Percentiles rank a stretch among this genome's conserved stretches.
Conservation (phyloP, 2,113 vertebrate species). For the Barbus barbus region DNA sequence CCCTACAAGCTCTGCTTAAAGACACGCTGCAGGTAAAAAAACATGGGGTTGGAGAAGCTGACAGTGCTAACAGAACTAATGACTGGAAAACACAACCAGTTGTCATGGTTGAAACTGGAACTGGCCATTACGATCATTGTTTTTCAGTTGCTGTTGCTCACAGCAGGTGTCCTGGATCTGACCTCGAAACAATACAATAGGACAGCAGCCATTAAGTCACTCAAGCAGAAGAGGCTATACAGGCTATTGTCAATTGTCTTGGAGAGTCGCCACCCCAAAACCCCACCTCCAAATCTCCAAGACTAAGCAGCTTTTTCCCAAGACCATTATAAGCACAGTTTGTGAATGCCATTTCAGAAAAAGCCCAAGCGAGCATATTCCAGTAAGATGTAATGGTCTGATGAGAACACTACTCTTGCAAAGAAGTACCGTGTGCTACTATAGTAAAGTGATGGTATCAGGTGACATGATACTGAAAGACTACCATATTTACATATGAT, state of each 20-base stretch:
- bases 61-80: no score
- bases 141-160: no score
- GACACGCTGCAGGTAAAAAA: no score
- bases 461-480: background rate
- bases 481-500: no score
- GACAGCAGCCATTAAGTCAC: conserved; percentile 29
- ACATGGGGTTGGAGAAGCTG: no score
- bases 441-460: background rate
- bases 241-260: conserved; percentile 46
- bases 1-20: no score
- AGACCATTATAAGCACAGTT: background rate
- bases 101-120: no score
- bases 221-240: conserved; percentile 48
- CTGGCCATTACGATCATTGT: no score
- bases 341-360: background rate
- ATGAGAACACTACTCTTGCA: background rate
- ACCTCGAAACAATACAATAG: conserved; percentile 56
- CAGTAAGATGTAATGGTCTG: background rate
- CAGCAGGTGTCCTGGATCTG: conserved; percentile 53
- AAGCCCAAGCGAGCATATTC: background rate
- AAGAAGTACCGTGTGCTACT: background rate
- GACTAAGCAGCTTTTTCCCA: background rate
- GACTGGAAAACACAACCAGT: no score
- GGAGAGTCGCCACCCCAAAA: background rate
- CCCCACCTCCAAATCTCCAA: conserved; percentile 22